phyloP scores from a whole-genome alignment of 2,113 vertebrate species.

The Struthio camelus region DNA sequence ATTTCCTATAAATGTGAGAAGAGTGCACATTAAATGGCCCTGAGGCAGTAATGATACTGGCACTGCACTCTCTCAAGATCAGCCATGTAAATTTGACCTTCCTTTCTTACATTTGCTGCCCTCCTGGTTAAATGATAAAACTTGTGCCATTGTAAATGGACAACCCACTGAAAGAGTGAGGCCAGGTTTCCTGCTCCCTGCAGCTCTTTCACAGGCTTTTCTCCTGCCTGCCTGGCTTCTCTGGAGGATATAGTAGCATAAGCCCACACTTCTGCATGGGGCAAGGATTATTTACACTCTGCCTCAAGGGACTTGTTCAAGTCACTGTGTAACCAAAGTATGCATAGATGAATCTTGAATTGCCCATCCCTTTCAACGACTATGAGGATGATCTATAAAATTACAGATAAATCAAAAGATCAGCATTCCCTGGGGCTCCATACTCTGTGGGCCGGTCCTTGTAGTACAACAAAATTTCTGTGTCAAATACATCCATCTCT shows the following conservation, averaged over 20 bases:
- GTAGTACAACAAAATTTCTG: conserved; percentile 35
- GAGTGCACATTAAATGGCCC: background rate
- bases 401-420: conserved; percentile 25
- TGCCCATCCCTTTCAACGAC: conserved; percentile 43
- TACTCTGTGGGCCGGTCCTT: conserved; percentile 9
- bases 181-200: background rate
- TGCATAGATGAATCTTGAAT: conserved; percentile 53
- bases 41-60: background rate
- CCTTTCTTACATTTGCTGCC: background rate
- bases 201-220: background rate
- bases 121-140: background rate
- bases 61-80: background rate
- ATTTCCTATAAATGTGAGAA: background rate
- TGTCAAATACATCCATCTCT: conserved; percentile 17
- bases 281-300: conserved; percentile 30
- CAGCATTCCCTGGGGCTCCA: background rate
- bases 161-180: background rate
- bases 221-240: background rate
- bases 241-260: background rate
- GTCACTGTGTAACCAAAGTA: background rate
- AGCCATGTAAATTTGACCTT: background rate
- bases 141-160: background rate
- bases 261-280: background rate
- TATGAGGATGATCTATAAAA: conserved; percentile 52
- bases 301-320: conserved; percentile 28